Evolutionary conservation across 92 coral and sea anemone genomes (phyloP), one percentile per base, ranked within the genome.

Genomic region (Epizoanthus rinbou): DNA sequence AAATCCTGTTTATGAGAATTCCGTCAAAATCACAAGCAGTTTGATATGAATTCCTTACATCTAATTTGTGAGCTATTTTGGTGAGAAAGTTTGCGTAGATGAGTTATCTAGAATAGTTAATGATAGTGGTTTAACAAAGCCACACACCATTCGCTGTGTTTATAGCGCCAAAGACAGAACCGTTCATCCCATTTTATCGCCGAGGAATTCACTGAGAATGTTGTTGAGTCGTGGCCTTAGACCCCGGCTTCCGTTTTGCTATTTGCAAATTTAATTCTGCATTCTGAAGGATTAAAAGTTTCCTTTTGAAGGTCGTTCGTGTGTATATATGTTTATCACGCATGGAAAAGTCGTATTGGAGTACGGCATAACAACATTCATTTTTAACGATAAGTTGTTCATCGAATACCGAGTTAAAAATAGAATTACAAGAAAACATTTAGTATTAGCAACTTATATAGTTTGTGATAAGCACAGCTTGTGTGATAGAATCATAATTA

Each of bases 351-450:
- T 43, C 62, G 82, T 62, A n/a, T 78, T 62, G 82, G 16, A 60
- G 71, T 63, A 57, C 25, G 59, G 58, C 91, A 84, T 87, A 84
- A 91, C 91, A 84, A 82, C 83, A 80, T 93, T 74, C 82, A 91
- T 93, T 88, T 89, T 93, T 93, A 91, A 89, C 92, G 94, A 85
- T 85, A 79, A 80, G 69, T 85, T 79, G 88, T 31, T 24, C 82
- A 39, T 41, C 53, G 80, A 41, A 43, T 62, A 21, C 35, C 3
- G 25, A 60, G 57, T 65, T 78, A 78, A 35, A 41, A 59, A 78
- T 78, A 78, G 71, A 56, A 50, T 50, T 50, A 41, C 43, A 78
- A 37, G 23, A 41, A 45, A 60, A 62, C 53, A 57, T 57, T 75
- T 9, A 18, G 18, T 62, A 52, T 57, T 35, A 35, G 58, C 54